These are phyloP conservation scores for Upupa epops DNA, from an alignment of 2,113 vertebrate species.

Conservation along the genomic window DNA sequence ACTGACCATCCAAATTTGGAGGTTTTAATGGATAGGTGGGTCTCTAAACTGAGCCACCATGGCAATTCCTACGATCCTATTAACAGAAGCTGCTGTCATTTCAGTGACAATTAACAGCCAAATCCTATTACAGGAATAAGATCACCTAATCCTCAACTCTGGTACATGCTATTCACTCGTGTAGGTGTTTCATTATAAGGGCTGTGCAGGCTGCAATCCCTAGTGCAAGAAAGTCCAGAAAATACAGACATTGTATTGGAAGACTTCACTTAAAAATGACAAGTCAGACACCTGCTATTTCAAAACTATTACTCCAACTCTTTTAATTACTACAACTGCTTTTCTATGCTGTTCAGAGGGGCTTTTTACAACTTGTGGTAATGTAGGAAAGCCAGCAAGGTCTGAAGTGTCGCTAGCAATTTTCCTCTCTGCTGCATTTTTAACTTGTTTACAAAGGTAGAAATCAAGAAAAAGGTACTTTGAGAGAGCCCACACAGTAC, in stretches of 20 bases:
- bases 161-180: neutral
- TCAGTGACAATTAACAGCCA: conserved; percentile 44
- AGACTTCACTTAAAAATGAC: neutral
- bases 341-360: neutral
- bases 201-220: neutral
- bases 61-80: neutral
- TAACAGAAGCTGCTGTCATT: conserved; percentile 8
- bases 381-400: neutral
- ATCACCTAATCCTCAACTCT: conserved; percentile 28
- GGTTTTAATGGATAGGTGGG: neutral
- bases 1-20: neutral
- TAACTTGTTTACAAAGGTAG: neutral
- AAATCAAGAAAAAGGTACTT: neutral
- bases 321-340: neutral
- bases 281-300: neutral
- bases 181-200: neutral
- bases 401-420: neutral
- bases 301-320: neutral
- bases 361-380: neutral
- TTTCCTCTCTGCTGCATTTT: conserved; percentile 16
- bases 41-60: neutral
- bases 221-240: neutral
- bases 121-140: conserved; percentile 43
- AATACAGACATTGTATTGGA: neutral
- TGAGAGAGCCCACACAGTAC: neutral